phyloP scores from a whole-genome alignment of 1,140 invertebrate genomes.

The Pseudoatta argentina region DNA sequence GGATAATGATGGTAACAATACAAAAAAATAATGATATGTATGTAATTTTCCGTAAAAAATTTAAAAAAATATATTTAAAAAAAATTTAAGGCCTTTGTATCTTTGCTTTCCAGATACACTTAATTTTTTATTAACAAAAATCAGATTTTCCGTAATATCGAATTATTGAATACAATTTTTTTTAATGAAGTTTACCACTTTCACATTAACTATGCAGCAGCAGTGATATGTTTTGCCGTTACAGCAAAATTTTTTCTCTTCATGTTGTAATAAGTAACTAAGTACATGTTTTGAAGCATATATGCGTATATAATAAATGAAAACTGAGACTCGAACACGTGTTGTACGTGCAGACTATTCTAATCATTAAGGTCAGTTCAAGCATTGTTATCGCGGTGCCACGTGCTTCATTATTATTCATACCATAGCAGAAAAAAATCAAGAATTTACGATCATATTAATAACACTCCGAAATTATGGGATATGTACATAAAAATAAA shows the following conservation, averaged over 20 bases:
- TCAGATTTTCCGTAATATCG: background rate
- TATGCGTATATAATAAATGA: slow-evolving; percentile 22
- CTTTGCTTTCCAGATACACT: background rate
- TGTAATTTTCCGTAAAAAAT: too few species aligned
- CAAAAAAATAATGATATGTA: too few species aligned
- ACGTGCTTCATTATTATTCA: background rate
- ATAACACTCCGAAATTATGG: background rate
- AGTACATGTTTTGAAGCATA: slow-evolving; percentile 4
- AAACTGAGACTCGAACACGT: slow-evolving; percentile 38
- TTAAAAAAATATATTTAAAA: too few species aligned
- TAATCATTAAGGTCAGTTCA: slow-evolving; percentile 16
- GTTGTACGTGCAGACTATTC: background rate
- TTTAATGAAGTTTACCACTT: background rate
- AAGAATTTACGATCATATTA: background rate
- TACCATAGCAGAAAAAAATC: background rate
- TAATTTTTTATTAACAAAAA: background rate
- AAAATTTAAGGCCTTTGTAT: too few species aligned
- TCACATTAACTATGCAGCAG: slow-evolving; percentile 14
- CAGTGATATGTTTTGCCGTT: background rate
- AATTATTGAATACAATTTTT: background rate
- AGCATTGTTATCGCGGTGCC: slow-evolving; percentile 16
- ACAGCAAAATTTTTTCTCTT: slow-evolving; percentile 31
- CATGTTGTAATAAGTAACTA: slow-evolving; percentile 1
- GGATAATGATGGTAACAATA: too few species aligned
- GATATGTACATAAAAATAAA: background rate